Percentiles rank a stretch among this genome's conserved stretches.
Conservation (phyloP, 92 coral and sea anemone genomes). For the Micromussa lordhowensis region DNA sequence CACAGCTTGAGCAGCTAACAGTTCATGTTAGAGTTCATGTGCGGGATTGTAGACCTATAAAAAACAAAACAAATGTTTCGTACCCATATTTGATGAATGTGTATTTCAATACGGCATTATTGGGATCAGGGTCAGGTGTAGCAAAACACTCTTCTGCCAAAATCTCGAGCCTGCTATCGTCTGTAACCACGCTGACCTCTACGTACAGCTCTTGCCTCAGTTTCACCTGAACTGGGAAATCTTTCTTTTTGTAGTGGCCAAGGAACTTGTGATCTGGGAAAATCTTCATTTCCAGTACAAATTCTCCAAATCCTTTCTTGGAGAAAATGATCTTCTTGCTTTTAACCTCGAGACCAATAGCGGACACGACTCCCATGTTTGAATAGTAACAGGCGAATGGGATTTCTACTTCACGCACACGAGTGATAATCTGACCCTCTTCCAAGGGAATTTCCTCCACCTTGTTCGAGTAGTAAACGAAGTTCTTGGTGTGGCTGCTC, state of each 20-base stretch:
- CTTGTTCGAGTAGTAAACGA: slow-evolving; percentile 20
- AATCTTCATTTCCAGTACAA: slow-evolving; percentile 36
- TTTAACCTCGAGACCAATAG: slow-evolving; percentile 21
- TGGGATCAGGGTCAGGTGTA: slow-evolving; percentile 37
- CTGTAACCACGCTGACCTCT: slow-evolving; percentile 30
- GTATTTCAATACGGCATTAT: slow-evolving; percentile 20
- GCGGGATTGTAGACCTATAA: neutral
- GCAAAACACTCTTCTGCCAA: slow-evolving; percentile 42
- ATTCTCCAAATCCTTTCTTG: slow-evolving; percentile 31
- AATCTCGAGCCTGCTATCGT: slow-evolving; percentile 23
- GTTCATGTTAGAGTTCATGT: too few relatives aligned
- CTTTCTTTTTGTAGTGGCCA: slow-evolving; percentile 11
- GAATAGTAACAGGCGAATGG: slow-evolving; percentile 52
- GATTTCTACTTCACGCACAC: slow-evolving; percentile 49
- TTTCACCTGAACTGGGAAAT: slow-evolving; percentile 28
- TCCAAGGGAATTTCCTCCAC: slow-evolving; percentile 29
- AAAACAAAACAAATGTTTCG: neutral
- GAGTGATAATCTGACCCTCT: slow-evolving; percentile 30
- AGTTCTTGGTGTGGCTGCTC: slow-evolving; percentile 20
- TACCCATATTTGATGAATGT: slow-evolving; percentile 41
- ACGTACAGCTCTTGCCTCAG: slow-evolving; percentile 10
- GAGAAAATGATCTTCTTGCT: slow-evolving; percentile 55
- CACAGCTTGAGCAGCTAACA: too few relatives aligned
- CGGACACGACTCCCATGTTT: slow-evolving; percentile 44
- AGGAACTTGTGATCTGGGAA: slow-evolving; percentile 29